phyloP scores from a whole-genome alignment of 2,113 vertebrate species.

The Thomomys bottae region DNA sequence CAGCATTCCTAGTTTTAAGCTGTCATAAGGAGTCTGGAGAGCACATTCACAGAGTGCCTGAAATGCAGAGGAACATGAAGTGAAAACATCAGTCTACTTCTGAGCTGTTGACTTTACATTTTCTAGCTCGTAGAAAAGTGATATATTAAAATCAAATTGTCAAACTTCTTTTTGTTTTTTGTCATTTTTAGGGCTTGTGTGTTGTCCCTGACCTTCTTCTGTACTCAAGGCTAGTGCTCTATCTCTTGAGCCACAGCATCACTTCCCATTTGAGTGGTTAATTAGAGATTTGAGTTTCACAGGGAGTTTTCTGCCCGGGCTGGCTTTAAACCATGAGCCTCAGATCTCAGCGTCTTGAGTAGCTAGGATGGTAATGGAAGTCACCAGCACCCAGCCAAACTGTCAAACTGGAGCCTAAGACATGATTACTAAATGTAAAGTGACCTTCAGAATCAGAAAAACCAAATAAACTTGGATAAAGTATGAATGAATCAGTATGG shows the following conservation, averaged over 20 bases:
- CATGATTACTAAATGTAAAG: neutral
- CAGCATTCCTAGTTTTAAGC: constrained; percentile 96
- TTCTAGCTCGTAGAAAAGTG: constrained; percentile 22
- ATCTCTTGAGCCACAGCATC: no score
- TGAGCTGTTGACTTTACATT: neutral
- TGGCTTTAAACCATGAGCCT: no score
- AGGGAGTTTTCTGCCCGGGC: no score
- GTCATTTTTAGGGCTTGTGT: neutral
- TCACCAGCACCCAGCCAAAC: neutral
- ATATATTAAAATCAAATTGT: neutral
- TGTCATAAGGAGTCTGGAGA: constrained; percentile 94
- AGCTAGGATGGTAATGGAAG: no score
- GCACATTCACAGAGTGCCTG: constrained; percentile 97
- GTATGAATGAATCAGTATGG: neutral
- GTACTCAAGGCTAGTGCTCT: no score
- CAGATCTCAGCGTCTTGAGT: no score
- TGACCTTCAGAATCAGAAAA: neutral
- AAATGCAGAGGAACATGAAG: constrained; percentile 48
- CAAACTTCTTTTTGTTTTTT: neutral
- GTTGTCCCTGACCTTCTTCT: no score
- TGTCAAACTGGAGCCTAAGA: neutral
- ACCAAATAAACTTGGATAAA: neutral
- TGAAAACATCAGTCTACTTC: neutral
- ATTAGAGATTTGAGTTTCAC: no score
- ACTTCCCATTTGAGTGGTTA: no score